phyloP scores from a whole-genome alignment of 2,888 invertebrate species.

The Ormyrus pomaceus region DNA sequence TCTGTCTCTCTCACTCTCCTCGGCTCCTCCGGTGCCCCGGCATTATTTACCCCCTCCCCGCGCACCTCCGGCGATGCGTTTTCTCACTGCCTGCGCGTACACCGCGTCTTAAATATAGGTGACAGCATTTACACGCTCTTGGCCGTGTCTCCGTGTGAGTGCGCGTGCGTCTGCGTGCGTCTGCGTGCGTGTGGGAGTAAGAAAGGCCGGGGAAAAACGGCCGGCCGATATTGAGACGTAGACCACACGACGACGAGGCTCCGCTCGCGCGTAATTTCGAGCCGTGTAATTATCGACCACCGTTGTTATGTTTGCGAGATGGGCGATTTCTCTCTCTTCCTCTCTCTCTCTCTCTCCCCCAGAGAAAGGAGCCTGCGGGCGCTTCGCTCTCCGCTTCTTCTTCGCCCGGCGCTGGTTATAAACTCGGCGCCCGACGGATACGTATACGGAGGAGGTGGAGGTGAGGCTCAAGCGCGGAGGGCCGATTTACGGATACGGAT shows the following conservation, averaged over 20 bases:
- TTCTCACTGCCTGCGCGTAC: not conserved
- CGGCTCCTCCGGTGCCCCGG: conserved; percentile 40
- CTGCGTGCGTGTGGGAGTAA: conserved; percentile 6
- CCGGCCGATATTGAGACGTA: conserved; percentile 70
- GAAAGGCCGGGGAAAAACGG: conserved; percentile 57
- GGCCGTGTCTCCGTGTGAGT: not conserved
- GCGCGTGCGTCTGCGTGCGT: not conserved
- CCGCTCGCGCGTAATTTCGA: conserved; percentile 66
- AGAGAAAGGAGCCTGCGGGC: not conserved
- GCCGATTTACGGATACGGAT: conserved; percentile 69
- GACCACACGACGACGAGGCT: conserved; percentile 66
- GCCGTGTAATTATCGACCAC: conserved; percentile 69
- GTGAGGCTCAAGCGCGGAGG: conserved; percentile 36
- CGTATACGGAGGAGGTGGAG: conserved; percentile 36
- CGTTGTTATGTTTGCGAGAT: conserved; percentile 57
- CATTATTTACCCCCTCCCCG: conserved; percentile 47
- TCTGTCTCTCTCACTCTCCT: conserved; percentile 52
- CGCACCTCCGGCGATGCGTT: not conserved
- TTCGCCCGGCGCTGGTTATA: conserved; percentile 6
- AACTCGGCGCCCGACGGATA: conserved; percentile 16
- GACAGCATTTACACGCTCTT: too few species aligned
- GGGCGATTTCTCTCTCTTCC: conserved; percentile 39
- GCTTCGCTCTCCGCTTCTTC: conserved; percentile 31
- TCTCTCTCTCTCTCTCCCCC: conserved; percentile 3
- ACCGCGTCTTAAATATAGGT: not conserved